Evolutionary conservation across 2,797 vertebrate species (phyloP).

Genomic region (Mormyrops attenuatus): DNA sequence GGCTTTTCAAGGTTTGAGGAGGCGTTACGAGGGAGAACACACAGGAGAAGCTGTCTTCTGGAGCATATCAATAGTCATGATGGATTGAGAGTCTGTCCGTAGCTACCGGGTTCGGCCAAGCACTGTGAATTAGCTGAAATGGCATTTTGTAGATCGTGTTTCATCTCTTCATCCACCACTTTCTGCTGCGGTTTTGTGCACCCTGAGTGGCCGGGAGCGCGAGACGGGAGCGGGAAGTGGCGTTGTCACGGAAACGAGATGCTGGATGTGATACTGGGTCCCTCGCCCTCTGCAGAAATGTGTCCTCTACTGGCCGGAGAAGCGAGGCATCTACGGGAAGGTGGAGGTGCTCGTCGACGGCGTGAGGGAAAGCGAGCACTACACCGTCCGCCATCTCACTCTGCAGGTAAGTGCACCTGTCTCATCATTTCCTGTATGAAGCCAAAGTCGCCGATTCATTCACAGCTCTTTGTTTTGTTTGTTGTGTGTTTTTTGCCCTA

Average conservation of each 20-base stretch:
- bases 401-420: conserved; percentile 71
- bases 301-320: conserved; percentile 95
- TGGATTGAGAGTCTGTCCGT: not conserved
- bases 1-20: not conserved
- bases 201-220: not conserved
- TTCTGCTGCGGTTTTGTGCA: not conserved
- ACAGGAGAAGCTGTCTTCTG: not conserved
- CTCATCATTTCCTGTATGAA: not conserved
- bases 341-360: conserved; percentile 81
- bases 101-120: not conserved
- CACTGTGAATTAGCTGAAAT: not conserved
- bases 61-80: not conserved
- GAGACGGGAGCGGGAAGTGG: not conserved
- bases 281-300: conserved; percentile 70
- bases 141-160: not conserved
- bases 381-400: conserved; percentile 77
- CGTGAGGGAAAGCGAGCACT: conserved; percentile 80
- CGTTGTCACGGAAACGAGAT: not conserved
- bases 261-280: not conserved
- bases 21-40: not conserved
- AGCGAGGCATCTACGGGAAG: conserved; percentile 87
- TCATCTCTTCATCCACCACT: not conserved
- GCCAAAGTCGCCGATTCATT: not conserved
- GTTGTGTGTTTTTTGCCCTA: not conserved
- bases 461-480: not conserved